Evolutionary conservation across 2,888 invertebrate species (phyloP).

Genomic region (Eurois occulta): DNA sequence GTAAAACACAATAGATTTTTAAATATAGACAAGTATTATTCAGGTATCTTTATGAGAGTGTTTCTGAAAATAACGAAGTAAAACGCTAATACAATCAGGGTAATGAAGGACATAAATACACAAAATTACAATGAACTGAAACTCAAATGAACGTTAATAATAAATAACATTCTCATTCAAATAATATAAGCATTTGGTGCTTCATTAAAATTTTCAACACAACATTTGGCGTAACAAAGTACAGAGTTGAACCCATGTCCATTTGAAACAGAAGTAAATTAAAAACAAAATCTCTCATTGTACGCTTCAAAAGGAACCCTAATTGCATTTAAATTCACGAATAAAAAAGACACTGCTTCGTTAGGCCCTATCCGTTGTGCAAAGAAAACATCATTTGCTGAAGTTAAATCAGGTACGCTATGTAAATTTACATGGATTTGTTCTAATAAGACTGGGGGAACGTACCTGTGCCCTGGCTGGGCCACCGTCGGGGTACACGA

Average conservation of each 20-base stretch:
- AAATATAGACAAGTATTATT: neutral
- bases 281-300: constrained; percentile 70
- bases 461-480: constrained; percentile 91
- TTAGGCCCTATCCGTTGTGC: constrained; percentile 84
- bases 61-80: constrained; percentile 3
- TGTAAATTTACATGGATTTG: constrained; percentile 81
- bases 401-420: constrained; percentile 83
- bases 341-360: constrained; percentile 87
- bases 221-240: constrained; percentile 32
- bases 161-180: constrained; percentile 23
- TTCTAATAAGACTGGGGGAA: constrained; percentile 69
- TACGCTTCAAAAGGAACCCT: constrained; percentile 80
- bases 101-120: constrained; percentile 11
- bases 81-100: constrained; percentile 9
- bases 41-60: neutral
- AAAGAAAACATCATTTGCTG: constrained; percentile 88
- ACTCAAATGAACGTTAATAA: neutral
- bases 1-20: neutral
- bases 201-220: constrained; percentile 33
- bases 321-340: constrained; percentile 88
- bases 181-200: constrained; percentile 15
- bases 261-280: constrained; percentile 52
- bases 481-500: constrained; percentile 91
- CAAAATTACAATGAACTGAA: constrained; percentile 20
- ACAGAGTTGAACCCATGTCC: constrained; percentile 21